Evolutionary conservation across 2,888 invertebrate species (phyloP).

Genomic region (Meiosimyza platycephala): DNA sequence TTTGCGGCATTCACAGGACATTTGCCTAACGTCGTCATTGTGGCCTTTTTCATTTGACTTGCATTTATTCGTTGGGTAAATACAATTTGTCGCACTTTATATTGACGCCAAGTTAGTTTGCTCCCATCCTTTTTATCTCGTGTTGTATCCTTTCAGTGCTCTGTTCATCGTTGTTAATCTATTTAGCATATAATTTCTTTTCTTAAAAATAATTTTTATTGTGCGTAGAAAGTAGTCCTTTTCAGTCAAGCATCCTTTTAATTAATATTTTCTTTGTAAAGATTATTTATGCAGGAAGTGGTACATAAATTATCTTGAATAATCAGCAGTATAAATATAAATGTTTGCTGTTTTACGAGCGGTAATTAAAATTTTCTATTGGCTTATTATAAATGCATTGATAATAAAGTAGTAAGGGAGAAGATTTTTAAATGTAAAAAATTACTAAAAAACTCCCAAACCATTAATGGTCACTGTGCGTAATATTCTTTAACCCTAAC

Average conservation of each 20-base stretch:
- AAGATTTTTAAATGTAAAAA: too few species aligned
- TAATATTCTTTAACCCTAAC: too few species aligned
- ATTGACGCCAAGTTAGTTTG: neutral
- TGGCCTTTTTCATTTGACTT: too few species aligned
- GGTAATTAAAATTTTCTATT: constrained; percentile 38
- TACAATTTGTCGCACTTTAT: constrained; percentile 43
- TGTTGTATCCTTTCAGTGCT: constrained; percentile 65
- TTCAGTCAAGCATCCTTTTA: constrained; percentile 44
- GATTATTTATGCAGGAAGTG: constrained; percentile 15
- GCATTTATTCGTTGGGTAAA: constrained; percentile 40
- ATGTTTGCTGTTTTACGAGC: constrained; percentile 5
- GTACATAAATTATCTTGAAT: constrained; percentile 19
- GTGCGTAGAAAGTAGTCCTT: constrained; percentile 26
- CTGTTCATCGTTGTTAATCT: constrained; percentile 63
- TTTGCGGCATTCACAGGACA: neutral
- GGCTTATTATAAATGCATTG: constrained; percentile 24
- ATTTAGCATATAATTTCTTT: constrained; percentile 55
- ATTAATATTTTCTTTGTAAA: constrained; percentile 45
- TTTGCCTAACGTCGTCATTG: neutral
- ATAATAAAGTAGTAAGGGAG: neutral
- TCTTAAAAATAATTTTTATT: neutral
- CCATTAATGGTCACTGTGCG: too few species aligned
- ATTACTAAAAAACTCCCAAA: too few species aligned
- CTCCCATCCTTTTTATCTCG: constrained; percentile 46
- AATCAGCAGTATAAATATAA: constrained; percentile 11